Conservation (phyloP, 2,888 invertebrate genomes). For the Mesochorus sp. region DNA sequence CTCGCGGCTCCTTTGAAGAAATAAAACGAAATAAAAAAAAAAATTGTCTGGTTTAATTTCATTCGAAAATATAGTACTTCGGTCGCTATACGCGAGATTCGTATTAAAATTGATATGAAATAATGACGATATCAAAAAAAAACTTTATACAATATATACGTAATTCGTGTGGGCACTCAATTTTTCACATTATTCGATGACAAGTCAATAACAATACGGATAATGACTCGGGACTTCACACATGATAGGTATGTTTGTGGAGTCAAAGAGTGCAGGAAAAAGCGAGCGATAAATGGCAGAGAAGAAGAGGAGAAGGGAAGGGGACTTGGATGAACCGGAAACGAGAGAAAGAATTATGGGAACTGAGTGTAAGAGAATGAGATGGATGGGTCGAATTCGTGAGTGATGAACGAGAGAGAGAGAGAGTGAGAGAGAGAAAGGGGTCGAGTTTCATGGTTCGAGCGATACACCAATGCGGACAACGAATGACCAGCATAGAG, state of each 20-base stretch:
- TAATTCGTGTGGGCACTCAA: neutral
- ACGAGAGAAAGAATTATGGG: slow-evolving; percentile 26
- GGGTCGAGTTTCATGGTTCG: neutral
- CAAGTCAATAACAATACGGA: slow-evolving; percentile 25
- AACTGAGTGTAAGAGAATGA: slow-evolving; percentile 2
- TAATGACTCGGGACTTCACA: slow-evolving; percentile 34
- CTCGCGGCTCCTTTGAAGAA: slow-evolving; percentile 12
- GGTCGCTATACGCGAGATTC: too few relatives aligned
- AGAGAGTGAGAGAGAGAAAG: neutral
- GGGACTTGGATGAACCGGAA: slow-evolving; percentile 18
- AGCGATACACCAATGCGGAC: neutral
- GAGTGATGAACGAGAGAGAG: neutral
- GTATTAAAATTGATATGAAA: too few relatives aligned
- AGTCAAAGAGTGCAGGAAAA: neutral
- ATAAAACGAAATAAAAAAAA: neutral
- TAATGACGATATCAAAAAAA: too few relatives aligned
- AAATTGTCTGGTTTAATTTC: slow-evolving; percentile 13
- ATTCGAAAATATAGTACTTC: too few relatives aligned
- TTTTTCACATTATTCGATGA: slow-evolving; percentile 11
- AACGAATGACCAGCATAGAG: slow-evolving; percentile 6
- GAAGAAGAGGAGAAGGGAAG: too few relatives aligned
- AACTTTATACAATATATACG: too few relatives aligned
- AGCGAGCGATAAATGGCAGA: neutral
- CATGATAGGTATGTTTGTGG: neutral
- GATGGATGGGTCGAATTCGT: neutral